Conservation (phyloP, 2,113 vertebrate genomes). For the Etia nguti region DNA sequence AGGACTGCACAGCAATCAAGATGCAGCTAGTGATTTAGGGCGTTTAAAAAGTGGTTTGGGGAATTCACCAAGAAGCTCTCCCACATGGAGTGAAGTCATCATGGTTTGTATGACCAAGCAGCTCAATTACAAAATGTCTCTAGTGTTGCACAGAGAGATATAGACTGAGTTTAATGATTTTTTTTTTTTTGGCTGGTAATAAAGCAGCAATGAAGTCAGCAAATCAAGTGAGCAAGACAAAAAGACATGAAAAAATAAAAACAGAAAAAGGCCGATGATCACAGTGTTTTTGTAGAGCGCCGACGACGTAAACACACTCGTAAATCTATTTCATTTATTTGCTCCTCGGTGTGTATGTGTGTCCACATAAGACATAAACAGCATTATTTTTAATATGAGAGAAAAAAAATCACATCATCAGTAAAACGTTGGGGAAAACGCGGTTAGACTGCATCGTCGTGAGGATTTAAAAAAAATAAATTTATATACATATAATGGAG, state of each 20-base stretch:
- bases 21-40: constrained; percentile 15
- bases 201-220: background rate
- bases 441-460: background rate
- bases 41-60: constrained; percentile 29
- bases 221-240: background rate
- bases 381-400: background rate
- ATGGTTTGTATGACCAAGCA: constrained; percentile 11
- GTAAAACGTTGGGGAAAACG: background rate
- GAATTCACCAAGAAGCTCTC: constrained; percentile 40
- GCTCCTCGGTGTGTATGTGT: background rate
- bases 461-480: background rate
- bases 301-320: background rate
- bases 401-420: background rate
- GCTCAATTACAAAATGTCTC: constrained; percentile 3
- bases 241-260: background rate
- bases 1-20: background rate
- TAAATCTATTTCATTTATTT: background rate
- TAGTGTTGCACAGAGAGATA: background rate
- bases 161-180: background rate
- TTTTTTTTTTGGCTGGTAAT: background rate
- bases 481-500: background rate
- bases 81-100: constrained; percentile 43
- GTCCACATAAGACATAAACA: background rate
- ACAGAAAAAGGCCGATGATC: background rate
- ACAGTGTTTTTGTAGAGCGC: background rate